Conservation (phyloP, 2,797 vertebrate species). For the Tiaroga cobitis region DNA sequence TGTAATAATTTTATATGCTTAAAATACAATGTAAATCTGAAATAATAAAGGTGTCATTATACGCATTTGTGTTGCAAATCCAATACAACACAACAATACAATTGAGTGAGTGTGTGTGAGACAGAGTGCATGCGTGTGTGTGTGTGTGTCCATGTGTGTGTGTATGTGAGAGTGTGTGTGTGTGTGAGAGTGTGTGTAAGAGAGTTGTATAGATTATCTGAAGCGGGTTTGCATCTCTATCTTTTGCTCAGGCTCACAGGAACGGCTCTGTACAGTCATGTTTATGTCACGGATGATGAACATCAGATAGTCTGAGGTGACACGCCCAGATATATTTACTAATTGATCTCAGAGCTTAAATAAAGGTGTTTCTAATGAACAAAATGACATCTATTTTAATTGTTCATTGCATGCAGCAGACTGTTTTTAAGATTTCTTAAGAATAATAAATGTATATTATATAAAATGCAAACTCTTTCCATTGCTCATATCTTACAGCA, state of each 20-base stretch:
- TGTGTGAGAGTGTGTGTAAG: not conserved
- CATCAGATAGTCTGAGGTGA: not conserved
- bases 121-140: constrained; percentile 38
- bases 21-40: not conserved
- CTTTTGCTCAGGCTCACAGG: constrained; percentile 43
- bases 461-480: not conserved
- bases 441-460: not conserved
- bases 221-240: constrained; percentile 55
- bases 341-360: not conserved
- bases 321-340: not conserved
- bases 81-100: too few species aligned
- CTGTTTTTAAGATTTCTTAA: too few species aligned
- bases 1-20: not conserved
- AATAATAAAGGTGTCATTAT: too few species aligned
- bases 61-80: too few species aligned
- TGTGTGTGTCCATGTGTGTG: not conserved
- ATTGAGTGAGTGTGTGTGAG: constrained; percentile 8
- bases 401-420: not conserved
- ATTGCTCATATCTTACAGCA: too few species aligned
- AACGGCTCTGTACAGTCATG: constrained; percentile 4
- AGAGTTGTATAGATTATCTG: constrained; percentile 54
- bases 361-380: not conserved
- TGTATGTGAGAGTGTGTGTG: not conserved
- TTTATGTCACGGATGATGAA: not conserved
- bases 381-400: not conserved